Evolutionary conservation across 2,888 invertebrate species (phyloP).

Genomic region (Erebia aethiops): DNA sequence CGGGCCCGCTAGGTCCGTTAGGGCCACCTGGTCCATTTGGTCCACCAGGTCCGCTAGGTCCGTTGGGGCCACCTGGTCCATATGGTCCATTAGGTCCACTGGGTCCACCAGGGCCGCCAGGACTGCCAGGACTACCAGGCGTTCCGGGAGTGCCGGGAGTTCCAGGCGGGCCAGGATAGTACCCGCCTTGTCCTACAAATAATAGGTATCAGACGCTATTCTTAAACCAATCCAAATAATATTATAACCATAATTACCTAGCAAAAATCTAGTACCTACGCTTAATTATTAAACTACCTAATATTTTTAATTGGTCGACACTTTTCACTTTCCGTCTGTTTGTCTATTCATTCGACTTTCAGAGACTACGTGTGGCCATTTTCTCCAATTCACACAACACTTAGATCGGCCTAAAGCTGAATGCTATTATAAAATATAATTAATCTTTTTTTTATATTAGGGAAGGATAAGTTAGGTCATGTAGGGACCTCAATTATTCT

Average conservation of each 20-base stretch:
- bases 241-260: neutral
- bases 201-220: neutral
- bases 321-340: too few species aligned
- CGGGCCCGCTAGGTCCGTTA: slow-evolving; percentile 44
- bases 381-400: too few species aligned
- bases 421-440: too few species aligned
- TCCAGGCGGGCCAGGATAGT: slow-evolving; percentile 30
- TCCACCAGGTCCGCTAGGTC: slow-evolving; percentile 42
- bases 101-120: slow-evolving; percentile 53
- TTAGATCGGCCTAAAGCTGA: too few species aligned
- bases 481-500: too few species aligned
- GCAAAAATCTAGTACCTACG: too few species aligned
- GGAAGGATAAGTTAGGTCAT: too few species aligned
- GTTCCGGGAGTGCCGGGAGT: slow-evolving; percentile 49
- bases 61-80: slow-evolving; percentile 33
- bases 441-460: too few species aligned
- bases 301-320: too few species aligned
- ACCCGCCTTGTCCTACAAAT: neutral
- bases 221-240: neutral
- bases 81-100: slow-evolving; percentile 44
- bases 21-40: slow-evolving; percentile 35
- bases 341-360: too few species aligned
- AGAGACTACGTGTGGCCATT: too few species aligned
- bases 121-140: slow-evolving; percentile 39
- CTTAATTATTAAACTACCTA: too few species aligned